Conservation (phyloP, 2,113 vertebrate genomes). For the Dinomys branickii region DNA sequence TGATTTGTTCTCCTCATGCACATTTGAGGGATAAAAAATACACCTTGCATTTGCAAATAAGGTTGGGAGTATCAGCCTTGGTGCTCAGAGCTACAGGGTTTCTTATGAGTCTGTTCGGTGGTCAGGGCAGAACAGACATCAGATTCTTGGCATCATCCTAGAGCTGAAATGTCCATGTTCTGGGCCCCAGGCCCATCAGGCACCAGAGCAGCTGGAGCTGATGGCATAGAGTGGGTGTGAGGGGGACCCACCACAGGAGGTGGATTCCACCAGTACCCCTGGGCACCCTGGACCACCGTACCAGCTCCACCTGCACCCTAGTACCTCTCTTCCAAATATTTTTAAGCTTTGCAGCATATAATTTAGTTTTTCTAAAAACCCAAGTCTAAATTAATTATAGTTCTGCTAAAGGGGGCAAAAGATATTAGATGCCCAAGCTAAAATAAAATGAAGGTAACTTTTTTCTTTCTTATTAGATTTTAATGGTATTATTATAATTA, state of each 20-base stretch:
- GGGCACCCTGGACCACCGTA: fast-evolving
- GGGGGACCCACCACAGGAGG: fast-evolving
- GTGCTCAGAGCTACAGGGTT: fast-evolving
- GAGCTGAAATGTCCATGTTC: fast-evolving
- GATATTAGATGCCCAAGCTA: slow-evolving; percentile 78
- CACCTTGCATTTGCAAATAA: not conserved
- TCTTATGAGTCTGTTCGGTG: fast-evolving
- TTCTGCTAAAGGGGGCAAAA: slow-evolving; percentile 61
- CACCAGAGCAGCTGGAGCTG: fast-evolving
- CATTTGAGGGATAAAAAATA: not conserved
- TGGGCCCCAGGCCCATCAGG: fast-evolving
- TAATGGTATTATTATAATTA: slow-evolving; percentile 89
- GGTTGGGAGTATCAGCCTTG: fast-evolving
- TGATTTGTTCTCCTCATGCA: not conserved
- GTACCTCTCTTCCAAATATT: not conserved
- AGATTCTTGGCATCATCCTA: fast-evolving
- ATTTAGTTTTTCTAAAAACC: slow-evolving; percentile 75
- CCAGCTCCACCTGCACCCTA: fast-evolving
- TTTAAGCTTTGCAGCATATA: not conserved
- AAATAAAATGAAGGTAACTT: slow-evolving; percentile 83
- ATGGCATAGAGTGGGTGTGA: fast-evolving
- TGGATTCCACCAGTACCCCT: fast-evolving
- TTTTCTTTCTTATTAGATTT: slow-evolving; percentile 85
- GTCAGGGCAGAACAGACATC: fast-evolving
- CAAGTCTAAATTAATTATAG: slow-evolving; percentile 77